Evolutionary conservation across 2,797 vertebrate species (phyloP).

Genomic region (Muraenolepis orangiensis): DNA sequence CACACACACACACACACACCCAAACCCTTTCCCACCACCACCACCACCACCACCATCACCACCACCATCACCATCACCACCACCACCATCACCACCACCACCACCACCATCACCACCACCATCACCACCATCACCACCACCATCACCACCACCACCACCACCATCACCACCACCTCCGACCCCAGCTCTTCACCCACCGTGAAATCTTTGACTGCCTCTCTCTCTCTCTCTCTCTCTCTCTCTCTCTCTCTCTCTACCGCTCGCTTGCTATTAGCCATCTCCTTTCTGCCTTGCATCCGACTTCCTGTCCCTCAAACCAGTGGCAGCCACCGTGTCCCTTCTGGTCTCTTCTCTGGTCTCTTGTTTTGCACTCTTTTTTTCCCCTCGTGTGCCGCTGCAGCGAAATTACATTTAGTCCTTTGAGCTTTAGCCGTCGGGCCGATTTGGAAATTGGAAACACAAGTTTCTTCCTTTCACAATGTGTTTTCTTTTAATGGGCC

Average conservation of each 20-base stretch:
- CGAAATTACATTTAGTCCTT: background rate
- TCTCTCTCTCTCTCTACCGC: too few species aligned
- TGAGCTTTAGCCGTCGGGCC: background rate
- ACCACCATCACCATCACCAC: conserved; percentile 17
- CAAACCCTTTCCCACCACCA: conserved; percentile 25
- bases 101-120: background rate
- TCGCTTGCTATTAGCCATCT: conserved; percentile 28
- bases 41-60: too few species aligned
- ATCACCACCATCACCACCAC: conserved; percentile 11
- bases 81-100: conserved; percentile 22
- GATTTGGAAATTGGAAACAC: background rate
- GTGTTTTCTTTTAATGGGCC: conserved; percentile 43
- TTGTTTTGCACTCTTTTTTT: background rate
- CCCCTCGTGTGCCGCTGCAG: background rate
- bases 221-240: too few species aligned
- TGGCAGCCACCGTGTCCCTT: background rate
- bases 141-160: background rate
- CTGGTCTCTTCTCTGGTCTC: background rate
- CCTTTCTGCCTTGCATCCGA: background rate
- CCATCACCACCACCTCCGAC: conserved; percentile 33
- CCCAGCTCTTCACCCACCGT: background rate
- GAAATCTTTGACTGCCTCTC: conserved; percentile 14
- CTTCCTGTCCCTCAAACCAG: background rate
- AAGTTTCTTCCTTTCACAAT: conserved; percentile 35
- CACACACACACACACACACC: too few species aligned